Conservation (phyloP, 2,888 invertebrate genomes). For the Morpho deidamia region DNA sequence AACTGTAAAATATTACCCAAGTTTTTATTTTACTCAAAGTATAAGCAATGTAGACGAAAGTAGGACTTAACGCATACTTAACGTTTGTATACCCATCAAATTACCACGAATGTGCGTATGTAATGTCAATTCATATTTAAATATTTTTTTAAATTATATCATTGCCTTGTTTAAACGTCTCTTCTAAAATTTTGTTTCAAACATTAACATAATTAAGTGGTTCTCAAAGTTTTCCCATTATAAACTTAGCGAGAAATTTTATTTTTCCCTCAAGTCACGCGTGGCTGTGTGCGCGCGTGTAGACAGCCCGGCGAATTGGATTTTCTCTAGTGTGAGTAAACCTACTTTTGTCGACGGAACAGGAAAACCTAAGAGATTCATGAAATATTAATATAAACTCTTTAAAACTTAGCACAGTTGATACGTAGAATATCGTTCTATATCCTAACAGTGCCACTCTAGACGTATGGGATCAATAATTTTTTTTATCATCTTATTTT, state of each 20-base stretch:
- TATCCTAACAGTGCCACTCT: slow-evolving; percentile 42
- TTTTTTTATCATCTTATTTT: too few relatives aligned
- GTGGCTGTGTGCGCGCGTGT: slow-evolving; percentile 67
- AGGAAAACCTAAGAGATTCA: slow-evolving; percentile 71
- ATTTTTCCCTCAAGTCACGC: slow-evolving; percentile 78
- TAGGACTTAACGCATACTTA: neutral
- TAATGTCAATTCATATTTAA: slow-evolving; percentile 9
- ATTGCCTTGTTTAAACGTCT: slow-evolving; percentile 73
- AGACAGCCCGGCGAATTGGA: slow-evolving; percentile 73
- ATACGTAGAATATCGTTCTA: slow-evolving; percentile 5
- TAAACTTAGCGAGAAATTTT: slow-evolving; percentile 79
- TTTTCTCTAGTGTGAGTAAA: slow-evolving; percentile 73
- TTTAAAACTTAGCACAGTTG: slow-evolving; percentile 8
- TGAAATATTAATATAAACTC: slow-evolving; percentile 64
- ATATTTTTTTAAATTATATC: slow-evolving; percentile 57
- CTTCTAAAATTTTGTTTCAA: slow-evolving; percentile 78
- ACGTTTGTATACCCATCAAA: neutral
- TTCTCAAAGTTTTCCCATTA: slow-evolving; percentile 79
- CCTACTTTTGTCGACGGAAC: slow-evolving; percentile 74
- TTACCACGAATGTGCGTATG: neutral
- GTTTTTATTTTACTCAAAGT: neutral
- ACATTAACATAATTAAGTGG: slow-evolving; percentile 80
- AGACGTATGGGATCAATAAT: too few relatives aligned
- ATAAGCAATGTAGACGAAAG: neutral
- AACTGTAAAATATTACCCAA: neutral